These are phyloP conservation scores for Betta splendens DNA, from an alignment of 2,797 vertebrate species.

Conservation along the genomic window DNA sequence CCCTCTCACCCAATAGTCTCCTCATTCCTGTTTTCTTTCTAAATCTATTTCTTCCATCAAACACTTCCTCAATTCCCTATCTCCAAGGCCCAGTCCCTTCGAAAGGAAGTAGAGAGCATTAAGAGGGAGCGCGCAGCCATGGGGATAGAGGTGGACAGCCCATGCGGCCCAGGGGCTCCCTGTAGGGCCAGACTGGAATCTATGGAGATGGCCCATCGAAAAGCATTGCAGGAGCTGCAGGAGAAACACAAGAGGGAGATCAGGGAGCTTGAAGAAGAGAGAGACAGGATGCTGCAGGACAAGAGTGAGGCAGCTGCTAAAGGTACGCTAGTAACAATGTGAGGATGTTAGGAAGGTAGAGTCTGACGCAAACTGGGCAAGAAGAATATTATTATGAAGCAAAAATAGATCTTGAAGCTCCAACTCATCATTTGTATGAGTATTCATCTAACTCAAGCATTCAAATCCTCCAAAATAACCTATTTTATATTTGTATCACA, in stretches of 20 bases:
- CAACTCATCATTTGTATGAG: no score
- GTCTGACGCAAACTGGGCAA: background rate
- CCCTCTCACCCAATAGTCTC: no score
- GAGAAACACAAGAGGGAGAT: conserved; percentile 85
- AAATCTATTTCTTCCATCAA: background rate
- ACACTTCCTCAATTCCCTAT: conserved; percentile 6
- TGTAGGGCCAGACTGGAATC: conserved; percentile 88
- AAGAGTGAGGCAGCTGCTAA: conserved; percentile 84
- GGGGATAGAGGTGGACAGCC: conserved; percentile 52
- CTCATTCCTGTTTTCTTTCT: background rate
- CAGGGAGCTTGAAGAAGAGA: conserved; percentile 84
- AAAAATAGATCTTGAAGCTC: no score
- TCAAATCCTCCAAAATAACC: no score
- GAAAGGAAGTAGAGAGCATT: conserved; percentile 67
- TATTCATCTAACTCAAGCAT: no score
- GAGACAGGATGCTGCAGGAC: conserved; percentile 85
- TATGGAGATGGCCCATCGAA: conserved; percentile 87
- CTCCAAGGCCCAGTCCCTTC: conserved; percentile 68
- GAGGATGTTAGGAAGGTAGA: background rate
- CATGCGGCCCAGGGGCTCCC: conserved; percentile 75
- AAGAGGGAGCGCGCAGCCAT: conserved; percentile 48
- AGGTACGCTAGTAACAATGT: conserved; percentile 70
- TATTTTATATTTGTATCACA: no score
- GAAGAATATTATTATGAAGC: no score
- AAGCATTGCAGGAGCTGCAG: conserved; percentile 86